phyloP scores from a whole-genome alignment of 1,140 invertebrate genomes.

The Tetragonula clypearis region DNA sequence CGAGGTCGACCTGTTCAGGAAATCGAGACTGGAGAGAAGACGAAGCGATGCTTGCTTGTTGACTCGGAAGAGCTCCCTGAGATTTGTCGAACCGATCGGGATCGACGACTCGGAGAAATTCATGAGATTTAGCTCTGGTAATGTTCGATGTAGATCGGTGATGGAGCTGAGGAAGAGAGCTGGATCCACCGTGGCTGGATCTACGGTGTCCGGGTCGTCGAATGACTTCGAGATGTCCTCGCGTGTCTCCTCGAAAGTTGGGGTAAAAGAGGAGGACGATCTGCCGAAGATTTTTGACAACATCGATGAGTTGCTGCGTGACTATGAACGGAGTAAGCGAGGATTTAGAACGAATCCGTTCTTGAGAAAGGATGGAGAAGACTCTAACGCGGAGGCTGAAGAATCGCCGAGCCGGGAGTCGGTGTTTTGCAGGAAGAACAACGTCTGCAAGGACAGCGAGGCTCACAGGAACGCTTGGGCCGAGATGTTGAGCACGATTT shows the following conservation, averaged over 20 bases:
- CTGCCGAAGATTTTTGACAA: constrained; percentile 58
- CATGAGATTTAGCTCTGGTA: neutral
- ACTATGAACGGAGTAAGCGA: constrained; percentile 85
- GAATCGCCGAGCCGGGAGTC: constrained; percentile 86
- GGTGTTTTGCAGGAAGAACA: constrained; percentile 88
- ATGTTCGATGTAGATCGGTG: constrained; percentile 65
- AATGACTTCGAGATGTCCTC: constrained; percentile 38
- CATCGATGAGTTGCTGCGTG: constrained; percentile 83
- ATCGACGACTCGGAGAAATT: constrained; percentile 24
- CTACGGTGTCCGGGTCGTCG: constrained; percentile 15
- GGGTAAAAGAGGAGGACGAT: constrained; percentile 26
- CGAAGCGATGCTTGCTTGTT: constrained; percentile 73
- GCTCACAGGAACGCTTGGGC: constrained; percentile 85
- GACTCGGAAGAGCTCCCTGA: constrained; percentile 61
- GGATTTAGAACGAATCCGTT: constrained; percentile 81
- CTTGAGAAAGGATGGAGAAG: constrained; percentile 63
- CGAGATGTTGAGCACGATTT: constrained; percentile 84
- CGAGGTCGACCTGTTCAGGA: constrained; percentile 11
- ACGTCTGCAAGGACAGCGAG: constrained; percentile 90
- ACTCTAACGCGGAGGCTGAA: constrained; percentile 76
- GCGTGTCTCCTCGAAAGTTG: constrained; percentile 4
- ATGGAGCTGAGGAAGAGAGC: constrained; percentile 64
- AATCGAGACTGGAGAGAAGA: constrained; percentile 41
- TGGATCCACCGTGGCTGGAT: constrained; percentile 46
- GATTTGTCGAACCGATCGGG: constrained; percentile 55